Base-by-base conservation (phyloP, 1,140 invertebrate genomes). In the Monochamus saltuarius region DNA sequence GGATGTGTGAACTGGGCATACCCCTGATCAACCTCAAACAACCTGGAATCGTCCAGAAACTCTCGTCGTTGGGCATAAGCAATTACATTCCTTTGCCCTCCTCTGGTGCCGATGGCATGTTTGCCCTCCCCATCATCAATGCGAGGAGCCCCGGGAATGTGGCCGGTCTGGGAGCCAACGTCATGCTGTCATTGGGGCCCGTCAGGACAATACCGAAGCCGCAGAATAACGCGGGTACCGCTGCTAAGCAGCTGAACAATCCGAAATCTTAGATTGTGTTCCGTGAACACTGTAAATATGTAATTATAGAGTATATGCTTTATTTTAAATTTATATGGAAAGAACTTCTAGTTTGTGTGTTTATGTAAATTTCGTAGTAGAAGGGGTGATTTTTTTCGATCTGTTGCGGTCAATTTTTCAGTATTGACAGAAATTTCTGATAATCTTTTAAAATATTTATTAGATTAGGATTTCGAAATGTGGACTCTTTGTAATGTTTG, bases 21-120 rank as follows among this genome's bases (percentile, higher is more conserved):
- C 89, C 89, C 0, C 81, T 91, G 4, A 84, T 91, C 7, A 88
- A 91, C 72, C 72, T 90, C 1, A 87, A 86, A 55, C 84, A 86
- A 35, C 82, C 84, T 2, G 82, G 84, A 6, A 82, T 84, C 36
- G 69, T 88, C 10, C 83, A 82, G 61, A 81, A 85, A 46, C 76
- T 91, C 14, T 79, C 79, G 53, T 82, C 74, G 72, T 76, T 90
- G 56, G 89, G 89, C 43, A 88, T 91, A 62, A 83, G 84, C 61
- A 86, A 84, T 75, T 89, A 87, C 72, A 87, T 91, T 64, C 87
- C 88, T 2, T 73, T 90, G 46, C 86, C 85, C 0, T 85, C 85
- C 69, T 72, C 86, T 9, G 83, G 56, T 80, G 82, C 55, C 80
- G 83, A 83, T 39, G 85, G 87, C 8, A 84, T 83, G 39, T 89